Evolutionary conservation across 1,140 invertebrate genomes (phyloP), one percentile per base, ranked within the genome.

Genomic region (Maniola jurtina): DNA sequence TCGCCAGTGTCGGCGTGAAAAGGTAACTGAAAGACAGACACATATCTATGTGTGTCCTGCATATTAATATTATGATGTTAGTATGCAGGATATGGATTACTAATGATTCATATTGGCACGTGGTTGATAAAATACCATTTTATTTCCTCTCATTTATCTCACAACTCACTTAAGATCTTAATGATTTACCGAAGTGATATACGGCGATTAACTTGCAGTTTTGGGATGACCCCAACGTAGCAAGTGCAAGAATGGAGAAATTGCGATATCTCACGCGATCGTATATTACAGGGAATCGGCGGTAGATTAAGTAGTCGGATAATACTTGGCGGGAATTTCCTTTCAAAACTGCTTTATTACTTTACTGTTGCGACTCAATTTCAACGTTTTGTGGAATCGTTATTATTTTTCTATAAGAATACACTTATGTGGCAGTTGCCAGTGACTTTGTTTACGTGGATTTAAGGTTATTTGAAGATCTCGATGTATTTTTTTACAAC

Each of bases 131-230:
- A 55, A 34, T 55, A 9, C 52, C 3, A 40, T 38, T 40, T 15
- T 38, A 57, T 57, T 57, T 57, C 13, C n/a, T 57, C 13, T 55
- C 38, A 57, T 68, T 64, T 54, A 64, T 69, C 63, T 59, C 54
- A 66, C 61, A 68, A 67, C 78, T 79, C 69, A 75, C 72, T 80
- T 68, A 73, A 68, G 64, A 64, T 56, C 38, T 72, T 69, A 78
- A 85, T 85, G 80, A 84, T 81, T 64, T 79, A 80, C 79, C 14
- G 69, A 13, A 16, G 71, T 82, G 70, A 80, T 83, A 77, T 77
- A 79, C 62, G 66, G 71, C 76, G 79, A 87, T 86, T 86, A 87
- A 85, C 81, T 87, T 85, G 82, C 81, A 84, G 73, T 82, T 84
- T 81, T 66, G 71, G 64, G 72, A 75, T 72, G 72, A 75, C 73